These are phyloP conservation scores for Antedon mediterranea DNA, from an alignment of 53 echinoderm and acorn worm species.

Conservation along the genomic window DNA sequence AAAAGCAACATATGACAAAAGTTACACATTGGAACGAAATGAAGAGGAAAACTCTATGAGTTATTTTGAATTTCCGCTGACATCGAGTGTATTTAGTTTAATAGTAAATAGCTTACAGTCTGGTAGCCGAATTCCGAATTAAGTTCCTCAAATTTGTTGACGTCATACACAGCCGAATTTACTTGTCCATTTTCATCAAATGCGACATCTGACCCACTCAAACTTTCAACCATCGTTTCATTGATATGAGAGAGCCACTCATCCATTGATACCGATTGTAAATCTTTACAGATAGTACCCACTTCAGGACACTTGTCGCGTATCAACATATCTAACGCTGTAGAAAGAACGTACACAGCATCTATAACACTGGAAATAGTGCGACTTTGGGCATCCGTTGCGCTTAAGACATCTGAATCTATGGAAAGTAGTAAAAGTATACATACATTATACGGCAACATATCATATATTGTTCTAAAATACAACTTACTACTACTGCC, in stretches of 20 bases:
- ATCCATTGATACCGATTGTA: neutral
- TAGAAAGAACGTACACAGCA: slow-evolving; percentile 1
- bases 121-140: neutral
- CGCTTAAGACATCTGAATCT: neutral
- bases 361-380: slow-evolving; percentile 4
- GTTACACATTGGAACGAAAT: no score
- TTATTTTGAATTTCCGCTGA: no score
- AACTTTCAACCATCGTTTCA: slow-evolving; percentile 22
- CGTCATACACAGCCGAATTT: neutral
- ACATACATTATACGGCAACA: no score
- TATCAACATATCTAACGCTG: neutral
- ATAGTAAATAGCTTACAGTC: neutral
- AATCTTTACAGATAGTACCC: neutral
- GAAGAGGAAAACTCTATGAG: no score
- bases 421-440: no score
- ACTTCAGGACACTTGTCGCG: neutral
- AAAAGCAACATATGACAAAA: neutral
- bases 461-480: no score
- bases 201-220: slow-evolving; percentile 9
- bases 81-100: no score
- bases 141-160: neutral
- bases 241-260: slow-evolving; percentile 30
- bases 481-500: no score
- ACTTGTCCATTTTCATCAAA: slow-evolving; percentile 47
- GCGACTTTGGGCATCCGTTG: neutral